Conservation (phyloP, 1,140 invertebrate species). For the Globodera ellingtonae region DNA sequence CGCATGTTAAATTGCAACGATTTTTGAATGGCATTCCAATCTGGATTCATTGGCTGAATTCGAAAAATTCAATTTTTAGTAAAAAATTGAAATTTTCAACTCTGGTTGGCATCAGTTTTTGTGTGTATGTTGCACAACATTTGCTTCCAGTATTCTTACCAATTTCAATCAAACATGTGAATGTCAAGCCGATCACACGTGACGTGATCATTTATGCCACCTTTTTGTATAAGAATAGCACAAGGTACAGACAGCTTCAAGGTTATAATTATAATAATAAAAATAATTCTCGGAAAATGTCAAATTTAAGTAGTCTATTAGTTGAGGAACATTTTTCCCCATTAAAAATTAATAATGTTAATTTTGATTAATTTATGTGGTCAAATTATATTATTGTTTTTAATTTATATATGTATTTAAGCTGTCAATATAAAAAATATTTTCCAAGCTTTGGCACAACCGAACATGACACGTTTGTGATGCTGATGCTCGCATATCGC, state of each 20-base stretch:
- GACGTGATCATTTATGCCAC: conserved; percentile 1
- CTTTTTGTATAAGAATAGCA: background rate
- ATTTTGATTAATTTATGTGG: too few relatives aligned
- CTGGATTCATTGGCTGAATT: background rate
- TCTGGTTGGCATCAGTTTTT: background rate
- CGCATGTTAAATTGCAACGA: background rate
- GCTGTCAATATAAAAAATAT: too few relatives aligned
- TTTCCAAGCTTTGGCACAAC: background rate
- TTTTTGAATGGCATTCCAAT: background rate
- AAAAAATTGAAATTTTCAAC: background rate
- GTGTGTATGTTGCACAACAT: background rate
- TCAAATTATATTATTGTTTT: too few relatives aligned
- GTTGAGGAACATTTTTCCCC: too few relatives aligned
- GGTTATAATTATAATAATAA: too few relatives aligned
- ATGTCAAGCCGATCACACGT: background rate
- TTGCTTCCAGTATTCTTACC: background rate
- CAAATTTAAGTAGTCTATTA: too few relatives aligned
- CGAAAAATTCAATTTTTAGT: background rate
- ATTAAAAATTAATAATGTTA: too few relatives aligned
- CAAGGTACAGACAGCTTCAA: background rate
- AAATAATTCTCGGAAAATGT: too few relatives aligned
- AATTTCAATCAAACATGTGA: background rate
- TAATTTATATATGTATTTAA: too few relatives aligned
- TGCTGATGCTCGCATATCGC: background rate
- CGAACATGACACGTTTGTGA: background rate